phyloP scores from a whole-genome alignment of 2,888 invertebrate species.

The Noctua fimbriata region DNA sequence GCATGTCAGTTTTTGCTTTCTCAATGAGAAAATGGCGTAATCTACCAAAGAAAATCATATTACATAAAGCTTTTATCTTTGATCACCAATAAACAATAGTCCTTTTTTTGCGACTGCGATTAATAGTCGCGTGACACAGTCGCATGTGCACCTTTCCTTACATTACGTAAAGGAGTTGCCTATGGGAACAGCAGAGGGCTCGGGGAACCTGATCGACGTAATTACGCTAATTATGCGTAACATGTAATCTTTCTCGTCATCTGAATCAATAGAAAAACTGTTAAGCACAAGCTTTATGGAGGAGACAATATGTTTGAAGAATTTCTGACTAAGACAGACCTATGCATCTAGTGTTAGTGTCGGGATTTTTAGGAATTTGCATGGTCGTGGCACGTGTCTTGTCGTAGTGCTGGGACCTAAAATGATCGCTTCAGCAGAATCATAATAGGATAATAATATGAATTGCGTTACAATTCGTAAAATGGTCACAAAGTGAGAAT shows the following conservation, averaged over 20 bases:
- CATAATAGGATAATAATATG: no score
- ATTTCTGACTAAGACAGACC: no score
- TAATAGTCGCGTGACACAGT: slow-evolving; percentile 38
- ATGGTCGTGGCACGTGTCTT: background rate
- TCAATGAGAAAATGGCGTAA: slow-evolving; percentile 18
- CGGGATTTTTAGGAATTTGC: no score
- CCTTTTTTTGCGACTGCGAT: slow-evolving; percentile 22
- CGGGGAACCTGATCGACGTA: slow-evolving; percentile 39
- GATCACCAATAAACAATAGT: slow-evolving; percentile 32
- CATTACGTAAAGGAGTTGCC: slow-evolving; percentile 31
- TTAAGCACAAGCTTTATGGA: slow-evolving; percentile 3
- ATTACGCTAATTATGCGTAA: slow-evolving; percentile 46
- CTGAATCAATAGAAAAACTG: slow-evolving; percentile 46
- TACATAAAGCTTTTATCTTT: slow-evolving; percentile 19
- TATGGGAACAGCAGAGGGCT: slow-evolving; percentile 44
- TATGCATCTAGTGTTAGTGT: no score
- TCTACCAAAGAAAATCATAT: slow-evolving; percentile 18
- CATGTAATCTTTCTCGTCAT: slow-evolving; percentile 40
- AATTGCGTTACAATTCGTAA: no score
- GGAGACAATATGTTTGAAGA: background rate
- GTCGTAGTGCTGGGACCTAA: no score
- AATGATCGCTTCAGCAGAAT: no score
- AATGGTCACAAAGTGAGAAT: no score
- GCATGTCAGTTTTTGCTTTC: background rate
- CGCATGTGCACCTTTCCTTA: slow-evolving; percentile 41